Percentiles rank a stretch among this genome's conserved stretches.
phyloP scores from a whole-genome alignment of 2,113 vertebrate genomes.

The Fregetta grallaria region DNA sequence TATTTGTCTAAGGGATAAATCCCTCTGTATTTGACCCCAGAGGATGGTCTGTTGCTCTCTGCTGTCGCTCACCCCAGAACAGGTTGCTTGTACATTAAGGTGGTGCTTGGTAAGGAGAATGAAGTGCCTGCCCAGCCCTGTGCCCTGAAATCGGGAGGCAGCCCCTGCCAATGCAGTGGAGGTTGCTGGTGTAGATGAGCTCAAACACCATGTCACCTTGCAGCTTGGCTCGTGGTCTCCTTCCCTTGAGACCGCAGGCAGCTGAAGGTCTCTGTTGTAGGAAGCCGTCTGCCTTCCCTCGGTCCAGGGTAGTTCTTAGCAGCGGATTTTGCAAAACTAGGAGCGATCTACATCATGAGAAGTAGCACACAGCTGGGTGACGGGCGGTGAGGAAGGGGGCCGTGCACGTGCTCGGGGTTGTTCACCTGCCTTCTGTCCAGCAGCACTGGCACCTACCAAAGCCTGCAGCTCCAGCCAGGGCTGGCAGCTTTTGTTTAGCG shows the following conservation, averaged over 20 bases:
- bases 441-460: background rate
- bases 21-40: background rate
- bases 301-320: no score
- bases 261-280: background rate
- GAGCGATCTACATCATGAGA: background rate
- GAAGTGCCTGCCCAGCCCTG: background rate
- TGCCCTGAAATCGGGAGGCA: background rate
- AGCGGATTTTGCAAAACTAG: background rate
- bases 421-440: background rate
- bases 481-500: background rate
- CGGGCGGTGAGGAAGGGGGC: background rate
- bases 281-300: background rate
- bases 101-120: background rate
- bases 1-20: background rate
- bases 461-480: background rate
- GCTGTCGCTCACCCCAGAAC: background rate
- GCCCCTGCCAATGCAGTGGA: fast-evolving
- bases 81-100: background rate
- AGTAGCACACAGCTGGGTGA: background rate
- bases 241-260: background rate
- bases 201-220: background rate
- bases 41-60: background rate
- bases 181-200: background rate
- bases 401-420: fast-evolving
- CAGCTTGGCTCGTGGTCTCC: background rate